Evolutionary conservation across 30 jellyfish, hydroid and myxozoan species (phyloP), one percentile per base, ranked within the genome.

Genomic region (Mastigias papua): DNA sequence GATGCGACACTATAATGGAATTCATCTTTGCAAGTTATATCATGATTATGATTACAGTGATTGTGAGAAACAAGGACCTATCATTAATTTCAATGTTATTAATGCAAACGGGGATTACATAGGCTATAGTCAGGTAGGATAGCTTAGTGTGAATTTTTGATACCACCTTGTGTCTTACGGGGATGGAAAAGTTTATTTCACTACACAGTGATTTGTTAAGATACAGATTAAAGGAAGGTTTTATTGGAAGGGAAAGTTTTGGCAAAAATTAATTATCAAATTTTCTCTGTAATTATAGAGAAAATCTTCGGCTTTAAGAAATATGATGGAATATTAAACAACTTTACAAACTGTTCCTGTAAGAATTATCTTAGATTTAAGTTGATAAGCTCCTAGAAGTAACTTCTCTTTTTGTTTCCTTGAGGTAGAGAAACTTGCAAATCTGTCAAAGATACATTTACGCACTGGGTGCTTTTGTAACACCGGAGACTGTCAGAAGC

Each of bases 401-500:
- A n/a, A n/a, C n/a, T n/a, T n/a, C n/a, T n/a, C n/a, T n/a, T n/a
- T n/a, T n/a, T n/a, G n/a, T 16, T 51, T 51, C 23, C 34, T 46
- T 46, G 42, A 86, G 95, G 95, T 86, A 33, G 95, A 86, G 63
- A 86, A 75, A 31, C 84, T 86, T 33, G 95, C 95, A 17, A 46
- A 64, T 46, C 81, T 86, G 34, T 60, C 77, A 17, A 86, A 86
- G 33, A 86, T 86, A 21, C 85, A 74, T 21, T 67, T 86, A 62
- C 42, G 95, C 37, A 73, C 95, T 6, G 95, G 95, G 11, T 86
- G 95, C 31, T 86, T 86, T 34, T 86, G 95, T 42, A 86, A 86
- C 70, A 75, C 95, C 30, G 95, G 95, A 13, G 95, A 61, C 50
- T 86, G 95, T 33, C 95, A 75, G 48, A 86, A 74, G 76, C 95